These are phyloP conservation scores for Spodoptera picta DNA, from an alignment of 2,888 invertebrate species.

Conservation along the genomic window DNA sequence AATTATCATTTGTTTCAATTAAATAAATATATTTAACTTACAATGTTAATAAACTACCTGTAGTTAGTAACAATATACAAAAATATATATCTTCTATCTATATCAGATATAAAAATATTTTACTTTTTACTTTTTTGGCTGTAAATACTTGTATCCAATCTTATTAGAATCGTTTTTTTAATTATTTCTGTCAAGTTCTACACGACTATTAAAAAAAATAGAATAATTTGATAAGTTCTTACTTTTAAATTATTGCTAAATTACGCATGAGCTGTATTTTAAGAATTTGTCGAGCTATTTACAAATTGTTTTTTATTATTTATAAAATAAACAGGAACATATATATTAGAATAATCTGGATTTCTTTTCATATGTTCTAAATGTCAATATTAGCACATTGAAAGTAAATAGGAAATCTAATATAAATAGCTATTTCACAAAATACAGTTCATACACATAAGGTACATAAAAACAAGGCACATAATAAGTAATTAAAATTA, in stretches of 20 bases:
- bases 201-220: conserved; percentile 57
- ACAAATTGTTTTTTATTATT: not conserved
- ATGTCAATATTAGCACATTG: too few species aligned
- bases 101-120: conserved; percentile 38
- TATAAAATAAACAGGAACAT: too few species aligned
- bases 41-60: conserved; percentile 24
- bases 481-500: conserved; percentile 28
- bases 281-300: not conserved
- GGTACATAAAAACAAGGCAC: conserved; percentile 66
- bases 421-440: not conserved
- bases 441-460: conserved; percentile 37
- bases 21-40: conserved; percentile 14
- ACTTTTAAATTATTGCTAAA: conserved; percentile 34
- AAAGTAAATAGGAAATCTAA: too few species aligned
- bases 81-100: conserved; percentile 20
- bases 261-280: conserved; percentile 24
- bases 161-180: conserved; percentile 17
- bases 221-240: conserved; percentile 23
- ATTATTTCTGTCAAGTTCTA: conserved; percentile 64
- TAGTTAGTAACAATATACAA: conserved; percentile 36
- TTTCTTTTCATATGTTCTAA: too few species aligned
- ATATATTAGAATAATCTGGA: too few species aligned
- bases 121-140: too few species aligned
- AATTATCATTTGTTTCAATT: conserved; percentile 34
- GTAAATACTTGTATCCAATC: conserved; percentile 33